Evolutionary conservation across 30 jellyfish, hydroid and myxozoan species (phyloP).

Genomic region (Catostylus mosaicus): DNA sequence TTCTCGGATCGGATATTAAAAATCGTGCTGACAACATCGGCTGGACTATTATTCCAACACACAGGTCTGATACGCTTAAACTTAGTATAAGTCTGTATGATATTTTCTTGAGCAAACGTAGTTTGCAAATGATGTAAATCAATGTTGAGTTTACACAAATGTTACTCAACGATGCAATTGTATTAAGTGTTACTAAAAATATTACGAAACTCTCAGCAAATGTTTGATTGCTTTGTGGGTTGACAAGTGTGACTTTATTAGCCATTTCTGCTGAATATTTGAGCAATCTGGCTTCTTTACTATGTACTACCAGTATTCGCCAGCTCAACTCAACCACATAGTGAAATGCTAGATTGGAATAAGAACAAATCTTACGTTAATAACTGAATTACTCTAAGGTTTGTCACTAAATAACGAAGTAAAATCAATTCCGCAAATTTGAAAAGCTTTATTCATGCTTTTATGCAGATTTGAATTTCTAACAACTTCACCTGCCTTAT

Average conservation of each 20-base stretch:
- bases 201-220: background rate
- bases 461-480: no score
- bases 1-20: background rate
- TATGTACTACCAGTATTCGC: no score
- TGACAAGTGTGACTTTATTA: background rate
- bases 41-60: conserved; percentile 25
- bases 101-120: conserved; percentile 2
- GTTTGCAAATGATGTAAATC: background rate
- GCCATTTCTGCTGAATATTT: background rate
- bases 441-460: no score
- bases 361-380: no score
- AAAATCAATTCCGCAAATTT: no score
- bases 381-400: no score
- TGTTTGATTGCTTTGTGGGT: background rate
- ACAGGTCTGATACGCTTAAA: conserved; percentile 24
- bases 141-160: background rate
- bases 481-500: no score
- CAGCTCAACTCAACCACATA: no score
- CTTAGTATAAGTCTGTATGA: conserved; percentile 24
- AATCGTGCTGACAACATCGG: conserved; percentile 31
- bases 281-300: no score
- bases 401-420: no score
- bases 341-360: no score
- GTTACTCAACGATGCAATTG: conserved; percentile 26
- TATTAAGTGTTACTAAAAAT: background rate